These are phyloP conservation scores for Mus caroli DNA, from an alignment of 2,797 vertebrate species.

Conservation along the genomic window DNA sequence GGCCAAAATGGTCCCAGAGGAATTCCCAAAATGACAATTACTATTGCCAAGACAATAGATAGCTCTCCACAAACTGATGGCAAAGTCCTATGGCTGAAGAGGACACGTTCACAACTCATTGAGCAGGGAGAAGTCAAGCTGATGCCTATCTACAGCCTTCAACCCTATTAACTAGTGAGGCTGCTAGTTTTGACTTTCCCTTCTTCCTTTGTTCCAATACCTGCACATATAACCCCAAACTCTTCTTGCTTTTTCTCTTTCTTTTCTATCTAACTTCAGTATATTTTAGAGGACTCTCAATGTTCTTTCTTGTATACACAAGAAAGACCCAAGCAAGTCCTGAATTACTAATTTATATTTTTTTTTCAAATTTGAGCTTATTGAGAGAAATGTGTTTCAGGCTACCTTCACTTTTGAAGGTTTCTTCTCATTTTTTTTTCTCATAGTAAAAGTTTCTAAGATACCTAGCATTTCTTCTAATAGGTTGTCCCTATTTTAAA, in stretches of 20 bases:
- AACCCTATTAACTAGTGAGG: neutral
- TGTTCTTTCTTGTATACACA: neutral
- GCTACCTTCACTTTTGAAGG: neutral
- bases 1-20: neutral
- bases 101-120: neutral
- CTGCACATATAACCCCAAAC: neutral
- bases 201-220: too few relatives aligned
- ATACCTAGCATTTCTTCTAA: neutral
- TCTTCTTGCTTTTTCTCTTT: neutral
- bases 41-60: neutral
- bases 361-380: slow-evolving; percentile 3
- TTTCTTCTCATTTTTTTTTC: neutral
- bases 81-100: neutral
- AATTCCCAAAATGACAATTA: neutral
- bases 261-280: neutral
- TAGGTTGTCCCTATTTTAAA: neutral
- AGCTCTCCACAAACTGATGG: neutral
- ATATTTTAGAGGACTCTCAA: neutral
- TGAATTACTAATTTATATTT: neutral
- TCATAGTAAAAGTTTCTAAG: neutral
- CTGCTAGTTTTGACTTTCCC: neutral
- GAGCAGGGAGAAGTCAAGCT: neutral
- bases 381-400: neutral
- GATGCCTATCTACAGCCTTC: neutral
- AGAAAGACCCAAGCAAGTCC: neutral